Evolutionary conservation across 2,888 invertebrate species (phyloP).

Genomic region (Neoitamus cyanurus): DNA sequence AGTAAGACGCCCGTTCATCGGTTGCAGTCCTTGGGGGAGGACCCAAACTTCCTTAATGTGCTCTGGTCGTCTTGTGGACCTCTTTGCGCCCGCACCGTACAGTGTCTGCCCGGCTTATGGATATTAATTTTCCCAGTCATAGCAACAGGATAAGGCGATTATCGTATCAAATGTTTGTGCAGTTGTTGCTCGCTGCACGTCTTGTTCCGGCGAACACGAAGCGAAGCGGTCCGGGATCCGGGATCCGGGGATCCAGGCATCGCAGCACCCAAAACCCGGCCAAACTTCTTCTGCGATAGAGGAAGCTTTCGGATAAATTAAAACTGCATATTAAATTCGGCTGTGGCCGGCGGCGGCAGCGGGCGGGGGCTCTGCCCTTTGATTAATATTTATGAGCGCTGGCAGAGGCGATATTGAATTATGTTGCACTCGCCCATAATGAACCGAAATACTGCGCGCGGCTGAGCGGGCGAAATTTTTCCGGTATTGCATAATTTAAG

Average conservation of each 20-base stretch:
- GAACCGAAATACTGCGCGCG: background rate
- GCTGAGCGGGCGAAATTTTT: background rate
- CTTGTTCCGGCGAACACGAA: background rate
- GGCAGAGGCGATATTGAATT: slow-evolving; percentile 28
- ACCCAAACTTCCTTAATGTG: background rate
- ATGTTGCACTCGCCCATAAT: slow-evolving; percentile 20
- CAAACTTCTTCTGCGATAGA: background rate
- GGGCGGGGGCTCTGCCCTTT: background rate
- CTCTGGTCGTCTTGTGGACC: background rate
- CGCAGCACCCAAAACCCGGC: background rate
- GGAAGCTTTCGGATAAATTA: slow-evolving; percentile 30
- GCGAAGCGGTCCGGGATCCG: background rate
- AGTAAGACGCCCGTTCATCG: background rate
- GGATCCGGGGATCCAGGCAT: background rate
- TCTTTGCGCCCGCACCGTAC: background rate
- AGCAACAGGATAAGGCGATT: slow-evolving; percentile 42
- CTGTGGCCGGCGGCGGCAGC: background rate
- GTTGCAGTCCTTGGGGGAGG: background rate
- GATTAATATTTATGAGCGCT: slow-evolving; percentile 53
- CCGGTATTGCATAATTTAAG: background rate
- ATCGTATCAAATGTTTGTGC: slow-evolving; percentile 40
- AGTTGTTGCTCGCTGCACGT: slow-evolving; percentile 6
- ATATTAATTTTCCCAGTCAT: slow-evolving; percentile 29
- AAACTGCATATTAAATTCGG: slow-evolving; percentile 41
- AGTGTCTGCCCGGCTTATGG: slow-evolving; percentile 23